Base-by-base conservation (phyloP, 2,797 vertebrate species). In the Hozukius guyotensis region DNA sequence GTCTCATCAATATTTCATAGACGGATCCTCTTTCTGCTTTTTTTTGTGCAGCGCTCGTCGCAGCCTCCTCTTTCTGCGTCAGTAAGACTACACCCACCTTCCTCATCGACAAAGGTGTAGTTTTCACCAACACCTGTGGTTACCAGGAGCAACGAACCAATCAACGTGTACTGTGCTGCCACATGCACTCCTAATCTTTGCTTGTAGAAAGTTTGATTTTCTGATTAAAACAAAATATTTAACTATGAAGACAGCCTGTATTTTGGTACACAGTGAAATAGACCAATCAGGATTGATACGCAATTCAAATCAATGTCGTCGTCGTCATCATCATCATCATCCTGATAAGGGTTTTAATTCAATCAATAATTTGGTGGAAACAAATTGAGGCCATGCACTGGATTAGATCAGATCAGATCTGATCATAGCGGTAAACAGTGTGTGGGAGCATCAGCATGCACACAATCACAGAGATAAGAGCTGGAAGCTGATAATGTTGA, bases 1-100 rank as follows among this genome's bases (percentile, higher is more conserved):
- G 72, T 75, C 83, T 91, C 91, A 94, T 95, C 71, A 94, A 95
- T 94, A 94, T 95, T 95, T 94, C 86, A 95, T 69, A 83, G 75
- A 62, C 61, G 4, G 90, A 89, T 94, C 86, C 57, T 88, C 80
- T 94, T 92, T 90, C 92, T 70, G 80, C 79, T 82, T 86, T 80
- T 49, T 86, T 71, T 62, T 82, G 64, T 69, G 72, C 68, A 27
- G 67, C 22, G 1, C 59, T 80, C 24, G 12, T 49, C 78, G 80
- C 75, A 83, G 82, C 83, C 87, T 85, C 87, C 83, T 81, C 81
- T 75, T 61, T 52, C 86, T 85, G 70, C 61, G 11, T 56, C 78
- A 73, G 90, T 88, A 93, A 90, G 79, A 85, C 53, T 77, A 90
- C 90, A 92, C 87, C 82, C 32, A 4, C 31, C 64, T 49, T 71